Conservation (phyloP, 2,888 invertebrate genomes). For the Timema cristinae region DNA sequence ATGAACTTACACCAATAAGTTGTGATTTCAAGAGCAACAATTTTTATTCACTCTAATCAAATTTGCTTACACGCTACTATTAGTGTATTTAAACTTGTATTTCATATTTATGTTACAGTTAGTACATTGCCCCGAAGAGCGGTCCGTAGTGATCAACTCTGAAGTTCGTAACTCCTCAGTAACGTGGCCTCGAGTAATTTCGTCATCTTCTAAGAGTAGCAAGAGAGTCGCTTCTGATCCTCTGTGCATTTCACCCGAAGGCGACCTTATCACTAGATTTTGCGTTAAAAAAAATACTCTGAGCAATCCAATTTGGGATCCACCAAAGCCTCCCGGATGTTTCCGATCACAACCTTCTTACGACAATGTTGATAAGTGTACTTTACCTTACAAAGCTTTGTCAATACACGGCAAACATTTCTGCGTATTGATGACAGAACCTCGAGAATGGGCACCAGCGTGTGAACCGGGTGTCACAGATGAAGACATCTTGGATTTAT, state of each 20-base stretch:
- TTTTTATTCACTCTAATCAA: too few species aligned
- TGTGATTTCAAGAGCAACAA: too few species aligned
- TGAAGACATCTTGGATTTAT: slow-evolving; percentile 6
- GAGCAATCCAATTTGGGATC: not conserved
- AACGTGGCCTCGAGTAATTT: not conserved
- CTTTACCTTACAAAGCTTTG: not conserved
- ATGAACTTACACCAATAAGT: too few species aligned
- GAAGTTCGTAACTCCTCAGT: not conserved
- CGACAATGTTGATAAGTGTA: not conserved
- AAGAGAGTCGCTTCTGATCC: slow-evolving; percentile 2
- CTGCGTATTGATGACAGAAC: not conserved
- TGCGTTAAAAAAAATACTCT: not conserved
- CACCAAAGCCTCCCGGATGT: not conserved
- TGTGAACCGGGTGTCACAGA: not conserved
- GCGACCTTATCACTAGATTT: not conserved
- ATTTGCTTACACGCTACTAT: too few species aligned
- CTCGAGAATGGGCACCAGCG: not conserved
- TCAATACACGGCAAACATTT: not conserved
- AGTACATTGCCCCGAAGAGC: slow-evolving; percentile 9
- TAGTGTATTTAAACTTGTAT: too few species aligned
- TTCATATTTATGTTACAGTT: not conserved
- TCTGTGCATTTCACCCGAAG: not conserved
- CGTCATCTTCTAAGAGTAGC: not conserved
- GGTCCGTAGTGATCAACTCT: not conserved
- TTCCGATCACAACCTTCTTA: not conserved